These are phyloP conservation scores for Drosophila sechellia DNA, from an alignment of 1,140 invertebrate species.

Conservation along the genomic window DNA sequence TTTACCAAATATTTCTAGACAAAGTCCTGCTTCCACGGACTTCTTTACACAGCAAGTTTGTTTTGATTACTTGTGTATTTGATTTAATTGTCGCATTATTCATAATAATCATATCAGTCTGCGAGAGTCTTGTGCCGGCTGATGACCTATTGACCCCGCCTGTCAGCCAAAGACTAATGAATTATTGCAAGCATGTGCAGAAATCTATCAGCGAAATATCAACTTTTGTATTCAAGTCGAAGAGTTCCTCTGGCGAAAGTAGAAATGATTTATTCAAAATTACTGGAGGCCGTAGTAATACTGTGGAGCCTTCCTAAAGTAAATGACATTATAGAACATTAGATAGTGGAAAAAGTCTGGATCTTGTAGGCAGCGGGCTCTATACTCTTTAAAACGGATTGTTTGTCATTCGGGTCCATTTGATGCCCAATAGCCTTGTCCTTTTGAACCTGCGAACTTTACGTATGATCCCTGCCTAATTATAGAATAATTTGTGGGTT, in stretches of 20 bases:
- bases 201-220: slow-evolving; percentile 71
- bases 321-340: background rate
- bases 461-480: slow-evolving; percentile 41
- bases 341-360: background rate
- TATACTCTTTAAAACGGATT: slow-evolving; percentile 41
- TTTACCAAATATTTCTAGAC: too few relatives aligned
- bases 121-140: slow-evolving; percentile 1
- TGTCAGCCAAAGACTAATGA: slow-evolving; percentile 58
- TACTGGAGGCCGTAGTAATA: slow-evolving; percentile 29
- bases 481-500: slow-evolving; percentile 49
- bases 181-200: slow-evolving; percentile 77
- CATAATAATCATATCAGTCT: too few relatives aligned
- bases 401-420: slow-evolving; percentile 23
- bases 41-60: too few relatives aligned
- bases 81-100: background rate
- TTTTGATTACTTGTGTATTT: background rate
- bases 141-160: slow-evolving; percentile 43
- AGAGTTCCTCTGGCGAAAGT: slow-evolving; percentile 63
- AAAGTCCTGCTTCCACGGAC: too few relatives aligned
- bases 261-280: slow-evolving; percentile 64
- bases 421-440: slow-evolving; percentile 25
- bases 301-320: slow-evolving; percentile 6
- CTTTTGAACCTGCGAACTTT: slow-evolving; percentile 36
- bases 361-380: background rate
- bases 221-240: slow-evolving; percentile 58